Evolutionary conservation across 2,888 invertebrate species (phyloP).

Genomic region (Netelia melanura): DNA sequence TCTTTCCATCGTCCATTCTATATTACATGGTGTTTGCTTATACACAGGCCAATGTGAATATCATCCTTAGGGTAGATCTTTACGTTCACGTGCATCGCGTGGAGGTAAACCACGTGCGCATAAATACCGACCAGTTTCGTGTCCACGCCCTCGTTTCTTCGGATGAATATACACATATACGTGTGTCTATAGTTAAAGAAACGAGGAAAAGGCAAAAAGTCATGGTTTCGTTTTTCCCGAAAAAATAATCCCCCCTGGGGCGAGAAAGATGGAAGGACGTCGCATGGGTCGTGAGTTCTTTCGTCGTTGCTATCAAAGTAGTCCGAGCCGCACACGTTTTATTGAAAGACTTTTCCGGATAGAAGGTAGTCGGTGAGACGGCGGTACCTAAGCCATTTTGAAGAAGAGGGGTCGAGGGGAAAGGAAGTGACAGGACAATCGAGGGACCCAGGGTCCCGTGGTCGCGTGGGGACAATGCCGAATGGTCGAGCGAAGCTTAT

Average conservation of each 20-base stretch:
- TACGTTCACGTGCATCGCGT: conserved; percentile 20
- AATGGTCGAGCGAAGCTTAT: conserved; percentile 56
- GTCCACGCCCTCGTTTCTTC: conserved; percentile 61
- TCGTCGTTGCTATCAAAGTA: conserved; percentile 59
- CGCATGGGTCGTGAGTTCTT: conserved; percentile 46
- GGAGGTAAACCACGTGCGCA: conserved; percentile 29
- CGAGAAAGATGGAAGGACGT: conserved; percentile 53
- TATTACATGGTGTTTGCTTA: conserved; percentile 23
- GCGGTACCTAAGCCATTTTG: background rate
- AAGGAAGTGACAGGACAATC: conserved; percentile 63
- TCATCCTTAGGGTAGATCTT: conserved; percentile 55
- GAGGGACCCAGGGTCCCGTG: conserved; percentile 46
- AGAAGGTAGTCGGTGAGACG: conserved; percentile 29
- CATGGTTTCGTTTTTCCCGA: conserved; percentile 56
- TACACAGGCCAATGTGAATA: conserved; percentile 51
- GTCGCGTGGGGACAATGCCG: conserved; percentile 63
- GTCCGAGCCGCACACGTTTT: conserved; percentile 67
- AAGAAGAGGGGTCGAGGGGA: conserved; percentile 26
- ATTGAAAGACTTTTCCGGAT: conserved; percentile 68
- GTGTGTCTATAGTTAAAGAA: conserved; percentile 10
- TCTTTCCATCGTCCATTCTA: conserved; percentile 44
- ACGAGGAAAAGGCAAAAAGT: conserved; percentile 31
- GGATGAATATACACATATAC: conserved; percentile 24
- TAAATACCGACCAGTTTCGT: conserved; percentile 58
- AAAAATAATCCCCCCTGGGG: conserved; percentile 58